phyloP scores from a whole-genome alignment of 2,888 invertebrate species.

The Drosophila maculinotata region DNA sequence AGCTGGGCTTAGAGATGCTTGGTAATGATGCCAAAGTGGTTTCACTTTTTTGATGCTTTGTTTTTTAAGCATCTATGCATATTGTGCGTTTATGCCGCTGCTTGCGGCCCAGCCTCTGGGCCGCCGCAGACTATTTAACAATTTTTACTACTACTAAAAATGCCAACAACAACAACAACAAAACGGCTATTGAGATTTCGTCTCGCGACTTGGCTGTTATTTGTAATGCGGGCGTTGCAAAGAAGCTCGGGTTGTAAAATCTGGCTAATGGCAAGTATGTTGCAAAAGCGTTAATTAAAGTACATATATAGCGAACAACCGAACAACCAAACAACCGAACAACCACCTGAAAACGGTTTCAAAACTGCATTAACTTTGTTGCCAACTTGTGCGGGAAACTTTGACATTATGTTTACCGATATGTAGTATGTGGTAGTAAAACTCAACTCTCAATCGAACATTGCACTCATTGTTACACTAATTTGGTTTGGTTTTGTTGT shows the following conservation, averaged over 20 bases:
- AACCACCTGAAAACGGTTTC: conserved; percentile 38
- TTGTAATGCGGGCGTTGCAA: conserved; percentile 79
- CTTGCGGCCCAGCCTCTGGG: conserved; percentile 59
- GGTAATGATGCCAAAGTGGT: conserved; percentile 68
- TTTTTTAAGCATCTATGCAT: conserved; percentile 49
- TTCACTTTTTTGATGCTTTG: conserved; percentile 53
- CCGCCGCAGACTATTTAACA: conserved; percentile 77
- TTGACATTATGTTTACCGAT: conserved; percentile 38
- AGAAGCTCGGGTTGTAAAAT: conserved; percentile 77
- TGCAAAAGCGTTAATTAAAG: conserved; percentile 78
- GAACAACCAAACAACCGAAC: conserved; percentile 33
- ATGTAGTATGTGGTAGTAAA: conserved; percentile 2
- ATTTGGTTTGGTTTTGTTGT: conserved; percentile 56
- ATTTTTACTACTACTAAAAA: conserved; percentile 79
- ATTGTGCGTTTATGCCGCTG: conserved; percentile 16
- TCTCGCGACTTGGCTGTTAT: conserved; percentile 60
- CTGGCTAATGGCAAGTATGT: conserved; percentile 81
- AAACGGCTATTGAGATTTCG: conserved; percentile 54
- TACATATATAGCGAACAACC: conserved; percentile 24
- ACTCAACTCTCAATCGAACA: conserved; percentile 7
- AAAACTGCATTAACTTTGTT: conserved; percentile 66
- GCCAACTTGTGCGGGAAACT: conserved; percentile 52
- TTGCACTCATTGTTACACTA: conserved; percentile 70
- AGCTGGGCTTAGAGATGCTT: conserved; percentile 25
- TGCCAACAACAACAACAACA: conserved; percentile 26